These are phyloP conservation scores for Aquatica leii DNA, from an alignment of 2,888 invertebrate genomes.

Conservation along the genomic window DNA sequence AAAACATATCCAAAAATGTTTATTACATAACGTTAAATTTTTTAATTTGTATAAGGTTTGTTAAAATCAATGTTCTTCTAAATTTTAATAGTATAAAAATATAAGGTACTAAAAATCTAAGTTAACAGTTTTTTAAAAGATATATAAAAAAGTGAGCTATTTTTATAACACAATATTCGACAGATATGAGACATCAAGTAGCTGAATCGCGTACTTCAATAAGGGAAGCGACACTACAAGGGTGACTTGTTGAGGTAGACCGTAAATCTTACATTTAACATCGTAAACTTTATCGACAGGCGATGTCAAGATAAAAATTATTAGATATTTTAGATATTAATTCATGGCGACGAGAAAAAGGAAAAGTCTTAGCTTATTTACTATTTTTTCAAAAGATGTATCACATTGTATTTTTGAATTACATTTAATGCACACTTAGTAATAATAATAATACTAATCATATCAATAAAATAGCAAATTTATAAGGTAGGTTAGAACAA, in stretches of 20 bases:
- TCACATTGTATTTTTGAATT: neutral
- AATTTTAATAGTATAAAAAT: too few species aligned
- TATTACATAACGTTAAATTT: too few species aligned
- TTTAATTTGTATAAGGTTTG: too few species aligned
- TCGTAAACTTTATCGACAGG: constrained; percentile 30
- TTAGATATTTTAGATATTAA: constrained; percentile 26
- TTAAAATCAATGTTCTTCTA: too few species aligned
- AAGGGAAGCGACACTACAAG: constrained; percentile 27
- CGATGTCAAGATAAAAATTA: constrained; percentile 30
- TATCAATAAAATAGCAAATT: constrained; percentile 40
- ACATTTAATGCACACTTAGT: too few species aligned
- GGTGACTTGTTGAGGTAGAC: constrained; percentile 30
- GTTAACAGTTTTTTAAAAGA: too few species aligned
- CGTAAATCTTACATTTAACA: constrained; percentile 28
- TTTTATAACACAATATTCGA: constrained; percentile 20
- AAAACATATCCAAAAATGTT: too few species aligned
- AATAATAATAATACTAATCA: too few species aligned
- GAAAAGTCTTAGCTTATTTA: too few species aligned
- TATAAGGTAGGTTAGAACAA: constrained; percentile 43
- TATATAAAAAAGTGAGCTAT: neutral
- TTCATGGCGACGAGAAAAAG: constrained; percentile 16
- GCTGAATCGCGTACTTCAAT: constrained; percentile 25
- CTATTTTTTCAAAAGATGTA: neutral
- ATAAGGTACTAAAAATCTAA: too few species aligned
- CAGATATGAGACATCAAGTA: constrained; percentile 26